Base-by-base conservation (phyloP, 2,888 invertebrate genomes). In the Rhopalosiphum nymphaeae region DNA sequence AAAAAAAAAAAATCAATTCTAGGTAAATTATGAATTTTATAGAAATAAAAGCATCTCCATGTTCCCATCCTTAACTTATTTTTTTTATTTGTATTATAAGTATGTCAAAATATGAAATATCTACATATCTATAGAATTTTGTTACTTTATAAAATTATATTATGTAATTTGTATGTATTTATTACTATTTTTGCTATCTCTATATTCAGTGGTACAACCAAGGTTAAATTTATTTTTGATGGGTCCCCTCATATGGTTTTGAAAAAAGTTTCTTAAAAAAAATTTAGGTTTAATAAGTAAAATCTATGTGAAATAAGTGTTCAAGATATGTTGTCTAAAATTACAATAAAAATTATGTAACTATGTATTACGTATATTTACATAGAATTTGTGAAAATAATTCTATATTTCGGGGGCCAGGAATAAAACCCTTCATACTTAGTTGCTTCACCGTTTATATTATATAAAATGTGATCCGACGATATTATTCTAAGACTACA, bases 31-130 rank as follows among this genome's bases (percentile, higher is more conserved):
- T 36, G 9, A 87, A 87, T 61, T 36, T 85, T 49, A 46, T 36
- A 61, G 42, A 92, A 87, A 91, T 61, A 46, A 46, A 86, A 61
- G 49, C 46, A 91, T 85, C 44, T 44, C 44, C 16, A 44, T n/a
- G 42, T 85, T 46, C 36, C n/a, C 84, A 44, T 56, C 21, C 1
- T 36, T 36, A 42, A n/a, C n/a, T 7, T 36, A 21, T 36, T 78
- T 78, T 7, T 67, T 29, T n/a, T n/a, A 67, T 67, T 78, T 36
- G 36, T 78, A 36, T 11, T 36, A 9, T 36, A 42, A 78, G 36
- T 21, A 78, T 78, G 78, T 29, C 36, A 36, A 36, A 78, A 42
- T 42, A 36, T 78, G 9, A 78, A 78, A 21, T 21, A 9, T 21
- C 21, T 78, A 21, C 21, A 78, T 78, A 25, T 78, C 78, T 3